Conservation (phyloP, 2,888 invertebrate genomes). For the Hololepta plana region DNA sequence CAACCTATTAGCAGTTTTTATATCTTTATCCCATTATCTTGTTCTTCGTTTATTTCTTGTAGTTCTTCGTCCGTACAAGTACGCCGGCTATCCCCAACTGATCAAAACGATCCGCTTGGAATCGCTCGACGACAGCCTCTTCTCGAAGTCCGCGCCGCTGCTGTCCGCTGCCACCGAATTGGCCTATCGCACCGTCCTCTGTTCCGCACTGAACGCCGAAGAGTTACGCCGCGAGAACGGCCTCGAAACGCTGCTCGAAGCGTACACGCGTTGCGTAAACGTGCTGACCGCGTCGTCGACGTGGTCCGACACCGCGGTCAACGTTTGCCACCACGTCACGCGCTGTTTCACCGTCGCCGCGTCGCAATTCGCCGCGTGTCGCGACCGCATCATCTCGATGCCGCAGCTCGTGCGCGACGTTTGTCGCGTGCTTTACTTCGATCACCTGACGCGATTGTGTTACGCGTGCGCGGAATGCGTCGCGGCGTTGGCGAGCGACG, state of each 20-base stretch:
- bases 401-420: conserved; percentile 77
- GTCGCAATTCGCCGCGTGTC: conserved; percentile 77
- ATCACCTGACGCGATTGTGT: conserved; percentile 69
- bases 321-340: conserved; percentile 82
- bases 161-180: conserved; percentile 86
- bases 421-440: conserved; percentile 65
- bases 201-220: conserved; percentile 94
- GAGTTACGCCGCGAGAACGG: conserved; percentile 90
- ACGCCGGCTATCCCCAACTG: conserved; percentile 95
- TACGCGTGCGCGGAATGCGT: conserved; percentile 83
- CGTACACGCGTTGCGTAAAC: conserved; percentile 85
- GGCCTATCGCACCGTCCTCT: conserved; percentile 89
- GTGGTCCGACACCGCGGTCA: conserved; percentile 62
- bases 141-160: conserved; percentile 67
- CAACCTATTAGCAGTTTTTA: no score
- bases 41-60: conserved; percentile 3
- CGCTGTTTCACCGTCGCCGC: conserved; percentile 93
- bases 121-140: conserved; percentile 81
- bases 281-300: conserved; percentile 68
- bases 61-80: conserved; percentile 63
- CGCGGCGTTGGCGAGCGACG: conserved; percentile 72
- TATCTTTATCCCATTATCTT: conserved; percentile 4
- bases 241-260: conserved; percentile 72
- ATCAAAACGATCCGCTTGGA: conserved; percentile 90
- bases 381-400: conserved; percentile 71